Conservation (phyloP, 2,888 invertebrate genomes). For the Ophion obscuratus region DNA sequence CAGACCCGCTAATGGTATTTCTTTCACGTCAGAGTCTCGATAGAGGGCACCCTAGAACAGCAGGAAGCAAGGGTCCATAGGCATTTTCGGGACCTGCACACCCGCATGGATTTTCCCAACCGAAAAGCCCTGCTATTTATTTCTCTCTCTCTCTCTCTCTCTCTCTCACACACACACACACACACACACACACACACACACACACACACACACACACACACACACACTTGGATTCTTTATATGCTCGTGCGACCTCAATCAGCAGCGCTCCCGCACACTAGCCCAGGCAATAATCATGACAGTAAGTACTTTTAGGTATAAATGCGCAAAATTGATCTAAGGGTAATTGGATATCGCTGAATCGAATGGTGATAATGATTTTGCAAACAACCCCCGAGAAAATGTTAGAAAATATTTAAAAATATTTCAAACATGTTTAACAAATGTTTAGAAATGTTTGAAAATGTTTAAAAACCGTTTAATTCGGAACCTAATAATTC, state of each 20-base stretch:
- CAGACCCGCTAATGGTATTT: not conserved
- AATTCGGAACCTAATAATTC: too few relatives aligned
- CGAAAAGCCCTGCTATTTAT: not conserved
- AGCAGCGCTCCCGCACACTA: too few relatives aligned
- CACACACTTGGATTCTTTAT: not conserved
- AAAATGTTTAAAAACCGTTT: not conserved
- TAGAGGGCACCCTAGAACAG: not conserved
- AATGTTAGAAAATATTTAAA: too few relatives aligned
- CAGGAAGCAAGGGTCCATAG: conserved; percentile 7
- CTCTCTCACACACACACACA: not conserved
- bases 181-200: too few relatives aligned
- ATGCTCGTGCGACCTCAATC: not conserved
- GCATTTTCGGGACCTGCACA: conserved; percentile 11
- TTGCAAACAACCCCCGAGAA: too few relatives aligned
- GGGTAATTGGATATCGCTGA: too few relatives aligned
- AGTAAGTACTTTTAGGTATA: too few relatives aligned
- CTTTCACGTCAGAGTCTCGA: not conserved
- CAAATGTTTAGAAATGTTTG: not conserved
- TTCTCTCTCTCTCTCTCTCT: not conserved
- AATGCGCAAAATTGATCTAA: too few relatives aligned
- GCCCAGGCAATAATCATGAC: not conserved
- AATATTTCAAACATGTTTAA: too few relatives aligned
- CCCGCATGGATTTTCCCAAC: conserved; percentile 15
- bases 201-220: too few relatives aligned
- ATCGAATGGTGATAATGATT: too few relatives aligned